These are phyloP conservation scores for Delphinapterus leucas DNA, from an alignment of 2,113 vertebrate species.

Conservation along the genomic window DNA sequence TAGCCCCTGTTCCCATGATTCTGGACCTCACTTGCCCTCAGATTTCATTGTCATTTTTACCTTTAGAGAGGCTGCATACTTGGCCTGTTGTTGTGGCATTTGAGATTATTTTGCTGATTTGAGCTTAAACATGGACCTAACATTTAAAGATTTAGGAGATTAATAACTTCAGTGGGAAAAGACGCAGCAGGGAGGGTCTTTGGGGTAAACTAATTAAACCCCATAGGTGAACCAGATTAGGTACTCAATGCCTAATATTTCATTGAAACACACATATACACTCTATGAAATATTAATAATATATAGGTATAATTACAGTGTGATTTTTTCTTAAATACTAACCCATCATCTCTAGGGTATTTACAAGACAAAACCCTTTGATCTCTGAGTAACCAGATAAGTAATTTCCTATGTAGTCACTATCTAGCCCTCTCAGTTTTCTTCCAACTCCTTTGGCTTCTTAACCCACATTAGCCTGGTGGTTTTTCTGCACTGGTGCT, in stretches of 20 bases:
- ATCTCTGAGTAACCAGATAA: background rate
- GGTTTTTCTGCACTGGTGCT: background rate
- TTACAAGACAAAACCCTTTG: background rate
- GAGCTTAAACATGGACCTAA: background rate
- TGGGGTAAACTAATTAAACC: background rate
- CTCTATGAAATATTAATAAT: background rate
- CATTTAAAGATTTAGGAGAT: background rate
- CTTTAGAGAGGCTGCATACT: background rate
- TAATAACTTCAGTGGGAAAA: slow-evolving; percentile 22
- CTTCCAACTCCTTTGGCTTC: background rate
- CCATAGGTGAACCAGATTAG: background rate
- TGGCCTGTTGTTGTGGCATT: background rate
- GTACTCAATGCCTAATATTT: background rate
- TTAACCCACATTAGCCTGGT: background rate
- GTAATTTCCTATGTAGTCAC: background rate
- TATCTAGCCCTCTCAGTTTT: background rate
- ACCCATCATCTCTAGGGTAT: background rate
- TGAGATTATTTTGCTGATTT: background rate
- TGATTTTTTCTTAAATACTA: background rate
- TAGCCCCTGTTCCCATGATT: background rate
- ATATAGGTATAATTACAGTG: background rate
- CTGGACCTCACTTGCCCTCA: background rate
- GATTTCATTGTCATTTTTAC: background rate
- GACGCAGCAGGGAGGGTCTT: background rate
- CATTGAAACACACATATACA: background rate